Evolutionary conservation across 2,113 vertebrate genomes (phyloP).

Genomic region (Ammospiza nelsoni): DNA sequence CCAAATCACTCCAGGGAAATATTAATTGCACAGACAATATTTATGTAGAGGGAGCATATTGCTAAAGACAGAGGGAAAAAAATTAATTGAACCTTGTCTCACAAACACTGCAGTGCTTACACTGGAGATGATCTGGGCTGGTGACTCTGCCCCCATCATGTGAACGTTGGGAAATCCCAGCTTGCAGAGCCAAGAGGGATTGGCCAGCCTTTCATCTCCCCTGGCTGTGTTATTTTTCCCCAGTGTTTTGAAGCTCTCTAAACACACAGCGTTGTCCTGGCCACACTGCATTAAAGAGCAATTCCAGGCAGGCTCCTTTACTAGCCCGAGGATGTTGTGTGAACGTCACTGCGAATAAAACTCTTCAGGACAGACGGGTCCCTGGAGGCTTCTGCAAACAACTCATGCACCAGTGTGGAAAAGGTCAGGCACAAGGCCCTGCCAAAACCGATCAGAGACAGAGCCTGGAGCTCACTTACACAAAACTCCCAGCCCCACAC

Average conservation of each 20-base stretch:
- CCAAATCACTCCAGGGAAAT: background rate
- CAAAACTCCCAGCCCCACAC: background rate
- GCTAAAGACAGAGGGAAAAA: background rate
- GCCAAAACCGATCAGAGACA: constrained; percentile 1
- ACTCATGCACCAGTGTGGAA: constrained; percentile 1
- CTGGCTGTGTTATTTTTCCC: background rate
- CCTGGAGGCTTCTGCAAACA: constrained; percentile 34
- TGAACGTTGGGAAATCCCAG: constrained; percentile 9
- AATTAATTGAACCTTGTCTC: background rate
- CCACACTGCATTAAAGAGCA: background rate
- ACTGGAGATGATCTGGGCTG: background rate
- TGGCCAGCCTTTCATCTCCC: constrained; percentile 1
- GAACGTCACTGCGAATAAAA: constrained; percentile 40
- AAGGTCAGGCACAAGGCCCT: constrained; percentile 21
- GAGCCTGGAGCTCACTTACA: background rate
- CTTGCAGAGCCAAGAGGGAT: background rate
- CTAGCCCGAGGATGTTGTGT: background rate
- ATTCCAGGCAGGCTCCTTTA: background rate
- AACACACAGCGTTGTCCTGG: background rate
- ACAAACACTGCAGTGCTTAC: background rate
- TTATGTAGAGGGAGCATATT: background rate
- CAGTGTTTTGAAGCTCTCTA: background rate
- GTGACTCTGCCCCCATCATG: background rate
- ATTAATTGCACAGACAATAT: background rate
- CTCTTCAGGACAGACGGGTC: background rate